Evolutionary conservation across 1,140 invertebrate species (phyloP), one percentile per base, ranked within the genome.

Genomic region (Varroa destructor): DNA sequence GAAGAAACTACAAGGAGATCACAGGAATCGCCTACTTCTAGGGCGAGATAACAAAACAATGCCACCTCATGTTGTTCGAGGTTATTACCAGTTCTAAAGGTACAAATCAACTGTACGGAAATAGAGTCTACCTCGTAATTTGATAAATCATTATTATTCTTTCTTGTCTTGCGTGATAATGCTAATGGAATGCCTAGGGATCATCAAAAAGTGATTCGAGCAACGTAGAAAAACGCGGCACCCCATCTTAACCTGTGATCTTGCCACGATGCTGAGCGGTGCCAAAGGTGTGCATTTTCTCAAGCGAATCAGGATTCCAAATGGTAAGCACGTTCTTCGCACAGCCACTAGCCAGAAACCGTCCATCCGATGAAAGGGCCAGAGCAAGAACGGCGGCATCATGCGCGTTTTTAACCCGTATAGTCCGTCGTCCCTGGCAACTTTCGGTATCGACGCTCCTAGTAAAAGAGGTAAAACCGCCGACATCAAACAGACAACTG

Each of bases 321-420:
- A 97, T 85, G 76, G 88, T 85, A 71, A 97, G 88, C 74, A 87
- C 79, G 72, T 85, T 86, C 71, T 86, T 85, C 73, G 84, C 81
- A 79, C 91, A 89, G 56, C 91, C 90, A 58, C 88, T 75, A 70
- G 74, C 87, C 79, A 97, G 82, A 82, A 85, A 95, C 83, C 90
- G 91, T 72, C 82, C 83, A 82, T 96, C 91, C 55, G 85, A 85
- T 25, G 91, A 89, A 57, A 96, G 80, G 8, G 91, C 89, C 71
- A 97, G 77, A 58, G 84, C 82, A 43, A 85, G 81, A 25, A 93
- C 83, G 73, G 84, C 79, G 72, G 81, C 78, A 71, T 79, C 83
- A 82, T 84, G 85, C 55, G 81, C 81, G 51, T 74, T 71, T 72
- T 77, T 73, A 42, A 71, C 56, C 70, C 72, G 61, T 0, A 56